Evolutionary conservation across 2,888 invertebrate genomes (phyloP), one percentile per base, ranked within the genome.

Genomic region (Hemithea aestivaria): DNA sequence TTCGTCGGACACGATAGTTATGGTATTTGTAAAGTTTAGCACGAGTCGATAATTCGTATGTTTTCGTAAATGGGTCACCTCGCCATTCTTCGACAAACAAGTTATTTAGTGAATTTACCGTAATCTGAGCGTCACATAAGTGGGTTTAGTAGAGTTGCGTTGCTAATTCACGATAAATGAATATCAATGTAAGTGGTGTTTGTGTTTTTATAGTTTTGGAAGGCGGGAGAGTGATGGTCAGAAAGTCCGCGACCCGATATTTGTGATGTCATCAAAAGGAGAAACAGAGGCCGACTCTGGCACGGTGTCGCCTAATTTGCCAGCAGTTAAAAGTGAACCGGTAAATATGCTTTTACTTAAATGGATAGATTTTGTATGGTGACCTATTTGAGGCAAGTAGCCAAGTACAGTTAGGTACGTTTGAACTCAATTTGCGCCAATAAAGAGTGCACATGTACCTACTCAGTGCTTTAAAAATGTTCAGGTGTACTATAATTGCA

Each of bases 241-340:
- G 74, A 67, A 67, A 72, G 76, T 67, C 69, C 72, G 72, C 71
- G 78, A 75, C 58, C 68, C 80, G 78, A 77, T 76, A 74, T 78
- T n/a, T 85, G 88, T 87, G 85, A 88, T 88, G 88, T 88, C 88
- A 85, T 85, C 87, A 75, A 83, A 87, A 79, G 87, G 85, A 73
- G 88, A 87, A 82, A 87, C 87, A 66, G 88, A 88, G 78, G 87
- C 88, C 77, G 88, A 88, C 58, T 87, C 87, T 56, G 88, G 87
- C 83, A 85, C 87, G 58, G 78, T 87, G 71, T 88, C 88, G 62
- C 87, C 88, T 42, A 84, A 79, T 65, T 62, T 78, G 53, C 53
- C 71, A 53, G 60, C 61, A 62, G 73, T 83, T 43, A 87, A 85
- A 77, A 85, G 81, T 84, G 87, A 87, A 78, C 81, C 81, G 73